Conservation (phyloP, 2,113 vertebrate genomes). For the Ameiurus melas region DNA sequence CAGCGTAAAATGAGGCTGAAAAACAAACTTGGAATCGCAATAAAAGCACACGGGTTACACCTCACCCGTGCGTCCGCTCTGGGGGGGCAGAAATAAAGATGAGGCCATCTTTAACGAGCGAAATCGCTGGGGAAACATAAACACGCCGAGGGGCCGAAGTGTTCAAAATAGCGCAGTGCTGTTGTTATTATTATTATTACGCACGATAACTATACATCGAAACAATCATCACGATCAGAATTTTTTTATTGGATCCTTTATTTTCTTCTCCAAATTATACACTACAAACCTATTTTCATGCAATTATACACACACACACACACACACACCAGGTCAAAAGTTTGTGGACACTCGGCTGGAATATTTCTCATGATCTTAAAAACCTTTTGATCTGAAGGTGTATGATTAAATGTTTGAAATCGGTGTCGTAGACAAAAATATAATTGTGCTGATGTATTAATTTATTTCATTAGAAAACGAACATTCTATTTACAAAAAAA, state of each 20-base stretch:
- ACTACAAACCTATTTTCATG: background rate
- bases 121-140: slow-evolving; percentile 9
- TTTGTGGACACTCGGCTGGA: too few species aligned
- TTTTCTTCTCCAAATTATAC: background rate
- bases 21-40: slow-evolving; percentile 46
- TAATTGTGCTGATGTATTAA: too few species aligned
- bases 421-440: too few species aligned
- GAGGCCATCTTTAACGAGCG: slow-evolving; percentile 12
- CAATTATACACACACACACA: background rate
- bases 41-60: slow-evolving; percentile 43
- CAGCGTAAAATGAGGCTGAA: slow-evolving; percentile 2
- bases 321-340: too few species aligned
- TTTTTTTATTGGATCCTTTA: background rate
- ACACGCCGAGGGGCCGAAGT: background rate
- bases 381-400: too few species aligned
- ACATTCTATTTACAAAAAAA: too few species aligned
- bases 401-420: too few species aligned
- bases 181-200: background rate
- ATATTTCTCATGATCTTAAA: too few species aligned
- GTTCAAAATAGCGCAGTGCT: background rate
- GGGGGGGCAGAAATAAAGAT: background rate
- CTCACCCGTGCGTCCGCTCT: background rate
- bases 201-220: background rate
- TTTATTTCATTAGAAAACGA: too few species aligned
- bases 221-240: background rate